Base-by-base conservation (phyloP, 1,140 invertebrate species). In the Drosophila busckii region DNA sequence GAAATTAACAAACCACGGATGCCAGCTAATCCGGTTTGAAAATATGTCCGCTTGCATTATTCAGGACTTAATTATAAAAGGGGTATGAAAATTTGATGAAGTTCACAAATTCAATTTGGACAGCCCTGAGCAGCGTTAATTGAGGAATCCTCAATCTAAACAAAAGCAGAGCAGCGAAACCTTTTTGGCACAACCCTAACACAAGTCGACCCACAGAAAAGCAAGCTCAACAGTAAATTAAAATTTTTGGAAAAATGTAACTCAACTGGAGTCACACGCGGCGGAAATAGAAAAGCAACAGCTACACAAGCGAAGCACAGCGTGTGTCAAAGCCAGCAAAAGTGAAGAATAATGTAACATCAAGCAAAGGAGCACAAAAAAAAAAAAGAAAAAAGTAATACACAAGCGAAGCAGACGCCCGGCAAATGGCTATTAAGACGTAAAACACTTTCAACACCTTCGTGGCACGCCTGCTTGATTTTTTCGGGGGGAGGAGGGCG, bases 371-470 rank as follows among this genome's bases (percentile, higher is more conserved):
- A 25, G n/a, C 22, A 10, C n/a, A n/a, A n/a, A n/a, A 15, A 44
- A 34, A 5, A 0, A 26, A 50, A 48, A 41, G 35, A 17, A 10
- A 26, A 5, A 10, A 15, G 3, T n/a, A 54, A 31, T 17, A 35
- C 35, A 61, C 42, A 4, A 12, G 9, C 22, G n/a, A 17, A 20
- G 15, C 34, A 35, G 12, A 2, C 23, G 10, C 7, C 26, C 26
- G 38, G 53, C 55, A 22, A 41, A 64, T 55, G 42, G 59, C 73
- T 80, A 80, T 80, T 80, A 80, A 80, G 73, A 80, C 69, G 80
- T 80, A 69, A 82, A 73, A 70, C 64, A 80, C 82, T 80, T 82
- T 55, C 55, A 80, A 80, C 69, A 80, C 75, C 73, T 80, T 61
- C 52, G 49, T 13, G 56, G 20, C 50, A 71, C 52, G 71, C 71